These are phyloP conservation scores for Drosophila borborema DNA, from an alignment of 2,888 invertebrate genomes.

Conservation along the genomic window DNA sequence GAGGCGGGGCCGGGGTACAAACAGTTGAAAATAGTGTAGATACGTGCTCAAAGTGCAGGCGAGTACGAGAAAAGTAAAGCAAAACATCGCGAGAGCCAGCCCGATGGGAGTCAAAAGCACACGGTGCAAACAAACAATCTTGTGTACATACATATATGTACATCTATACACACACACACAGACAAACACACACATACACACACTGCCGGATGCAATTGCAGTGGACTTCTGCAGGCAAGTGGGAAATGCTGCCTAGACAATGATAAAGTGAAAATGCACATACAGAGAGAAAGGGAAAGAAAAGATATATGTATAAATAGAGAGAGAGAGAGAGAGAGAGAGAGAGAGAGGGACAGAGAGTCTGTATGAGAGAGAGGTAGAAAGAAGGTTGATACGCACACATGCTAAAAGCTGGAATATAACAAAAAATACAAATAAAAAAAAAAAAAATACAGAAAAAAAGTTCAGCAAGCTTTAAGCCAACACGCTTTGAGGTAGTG, in stretches of 20 bases:
- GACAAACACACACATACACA: not conserved
- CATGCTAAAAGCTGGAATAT: slow-evolving; percentile 7
- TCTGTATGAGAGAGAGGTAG: not conserved
- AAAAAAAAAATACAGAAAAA: slow-evolving; percentile 12
- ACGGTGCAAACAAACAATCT: slow-evolving; percentile 35
- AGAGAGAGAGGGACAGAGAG: not conserved
- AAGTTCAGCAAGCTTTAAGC: slow-evolving; percentile 66
- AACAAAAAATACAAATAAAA: not conserved
- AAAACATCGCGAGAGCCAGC: slow-evolving; percentile 34
- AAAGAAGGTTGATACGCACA: slow-evolving; percentile 6
- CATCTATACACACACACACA: slow-evolving; percentile 5
- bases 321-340: not conserved
- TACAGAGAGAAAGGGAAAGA: slow-evolving; percentile 32
- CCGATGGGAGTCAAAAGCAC: slow-evolving; percentile 40
- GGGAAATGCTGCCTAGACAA: slow-evolving; percentile 66
- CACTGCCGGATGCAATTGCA: slow-evolving; percentile 40
- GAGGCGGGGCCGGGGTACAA: not conserved
- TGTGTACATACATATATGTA: slow-evolving; percentile 3
- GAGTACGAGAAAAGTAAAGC: slow-evolving; percentile 45
- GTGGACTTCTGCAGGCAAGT: slow-evolving; percentile 58
- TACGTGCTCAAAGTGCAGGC: slow-evolving; percentile 58
- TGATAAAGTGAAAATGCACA: slow-evolving; percentile 75
- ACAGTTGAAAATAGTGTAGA: slow-evolving; percentile 62
- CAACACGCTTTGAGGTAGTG: slow-evolving; percentile 15
- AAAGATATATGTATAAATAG: not conserved